Evolutionary conservation across 2,797 vertebrate species (phyloP).

Genomic region (Betta splendens): DNA sequence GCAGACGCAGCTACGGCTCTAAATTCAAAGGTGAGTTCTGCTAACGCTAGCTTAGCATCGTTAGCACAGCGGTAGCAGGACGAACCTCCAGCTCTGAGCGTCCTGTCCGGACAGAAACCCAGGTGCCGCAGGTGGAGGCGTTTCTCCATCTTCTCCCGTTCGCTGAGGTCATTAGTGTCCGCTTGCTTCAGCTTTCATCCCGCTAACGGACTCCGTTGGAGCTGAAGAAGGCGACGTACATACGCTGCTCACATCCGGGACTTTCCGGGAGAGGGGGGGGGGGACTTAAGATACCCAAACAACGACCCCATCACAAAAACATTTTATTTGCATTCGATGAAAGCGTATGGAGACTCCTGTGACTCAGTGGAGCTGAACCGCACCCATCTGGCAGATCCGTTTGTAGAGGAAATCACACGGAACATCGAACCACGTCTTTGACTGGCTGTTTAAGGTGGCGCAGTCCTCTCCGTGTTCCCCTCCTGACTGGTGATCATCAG

Average conservation of each 20-base stretch:
- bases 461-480: conserved; percentile 63
- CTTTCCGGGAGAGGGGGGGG: too few relatives aligned
- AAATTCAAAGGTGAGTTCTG: not conserved
- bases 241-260: too few relatives aligned
- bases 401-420: conserved; percentile 63
- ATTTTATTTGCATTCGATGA: too few relatives aligned
- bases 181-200: too few relatives aligned
- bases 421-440: conserved; percentile 64
- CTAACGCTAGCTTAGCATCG: not conserved
- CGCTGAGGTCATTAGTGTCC: too few relatives aligned
- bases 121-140: accelerated
- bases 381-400: conserved; percentile 69
- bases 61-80: not conserved
- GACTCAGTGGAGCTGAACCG: conserved; percentile 42
- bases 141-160: not conserved
- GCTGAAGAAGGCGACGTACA: too few relatives aligned
- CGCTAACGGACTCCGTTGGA: too few relatives aligned
- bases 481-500: conserved; percentile 64
- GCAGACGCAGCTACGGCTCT: too few relatives aligned
- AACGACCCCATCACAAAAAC: too few relatives aligned
- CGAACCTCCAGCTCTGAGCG: not conserved
- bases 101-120: not conserved
- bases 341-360: too few relatives aligned
- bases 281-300: too few relatives aligned
- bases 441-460: conserved; percentile 57